Evolutionary conservation across 1,140 invertebrate genomes (phyloP).

Genomic region (Ceratina australensis): DNA sequence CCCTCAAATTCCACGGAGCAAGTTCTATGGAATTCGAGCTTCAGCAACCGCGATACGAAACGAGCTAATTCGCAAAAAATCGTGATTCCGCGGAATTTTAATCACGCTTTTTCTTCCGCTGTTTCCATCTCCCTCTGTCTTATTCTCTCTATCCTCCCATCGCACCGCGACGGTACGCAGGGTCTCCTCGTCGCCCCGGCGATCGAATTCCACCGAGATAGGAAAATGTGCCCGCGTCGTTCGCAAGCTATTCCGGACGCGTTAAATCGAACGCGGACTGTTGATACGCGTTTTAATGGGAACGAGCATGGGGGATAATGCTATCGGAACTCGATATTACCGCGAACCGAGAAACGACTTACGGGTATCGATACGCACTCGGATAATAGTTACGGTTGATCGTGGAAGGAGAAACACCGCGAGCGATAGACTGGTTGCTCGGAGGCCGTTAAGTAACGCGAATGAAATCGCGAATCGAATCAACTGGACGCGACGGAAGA

Average conservation of each 20-base stretch:
- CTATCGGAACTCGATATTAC: slow-evolving; percentile 40
- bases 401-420: neutral
- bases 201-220: slow-evolving; percentile 3
- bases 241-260: slow-evolving; percentile 2
- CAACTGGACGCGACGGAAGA: no score
- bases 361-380: neutral
- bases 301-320: slow-evolving; percentile 18
- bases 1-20: neutral
- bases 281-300: slow-evolving; percentile 31
- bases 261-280: slow-evolving; percentile 32
- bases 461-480: slow-evolving; percentile 5
- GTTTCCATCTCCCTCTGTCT: no score
- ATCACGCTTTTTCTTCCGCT: neutral
- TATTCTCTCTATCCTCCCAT: neutral
- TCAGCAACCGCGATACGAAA: neutral
- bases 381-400: slow-evolving; percentile 4
- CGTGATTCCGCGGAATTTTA: neutral
- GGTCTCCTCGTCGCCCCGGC: neutral
- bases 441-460: neutral
- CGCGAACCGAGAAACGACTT: slow-evolving; percentile 18
- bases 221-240: neutral
- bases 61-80: neutral
- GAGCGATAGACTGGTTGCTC: neutral
- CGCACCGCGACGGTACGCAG: no score
- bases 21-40: neutral